Base-by-base conservation (phyloP, 2,113 vertebrate genomes). In the Semnopithecus entellus region DNA sequence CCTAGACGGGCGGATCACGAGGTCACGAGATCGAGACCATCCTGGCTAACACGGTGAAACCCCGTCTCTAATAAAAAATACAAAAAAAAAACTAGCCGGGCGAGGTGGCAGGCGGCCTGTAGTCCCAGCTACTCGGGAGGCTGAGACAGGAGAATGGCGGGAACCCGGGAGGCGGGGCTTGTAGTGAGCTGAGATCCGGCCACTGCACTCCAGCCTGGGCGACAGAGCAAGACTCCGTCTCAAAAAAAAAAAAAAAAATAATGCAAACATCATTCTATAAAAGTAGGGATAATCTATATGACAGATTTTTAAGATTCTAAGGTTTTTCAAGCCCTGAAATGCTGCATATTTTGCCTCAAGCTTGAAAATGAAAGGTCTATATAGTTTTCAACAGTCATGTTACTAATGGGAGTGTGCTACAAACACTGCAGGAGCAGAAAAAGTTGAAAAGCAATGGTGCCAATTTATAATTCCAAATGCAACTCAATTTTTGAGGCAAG, bases 271-370 rank as follows among this genome's bases (percentile, higher is more conserved):
- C 52, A 91, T 70, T 90, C 73, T 90, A 87, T 23, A 18, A 83
- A 91, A 83, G 35, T 11, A 75, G 50, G 64, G 32, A 66, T 59
- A 70, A 45, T 52, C 12, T 82, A 25, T 61, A 14, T 38, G 40
- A 78, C 59, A 90, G 8, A 52, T 30, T 90, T 59, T 81, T 64
- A 93, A 64, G 43, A 81, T n/a, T 86, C 4, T 96, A 32, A 91
- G n/a, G 30, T 87, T 92, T 94, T 88, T 90, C 23, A 88, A 88
- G 52, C 32, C 86, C n/a, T 97, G 50, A 97, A 94, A 93, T 81
- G 35, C 38, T 86, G 5, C 25, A 48, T 57, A 94, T 87, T 91
- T 94, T 93, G 50, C 61, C 35, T 95, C 32, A 72, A 88, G 48
- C 23, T 81, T 95, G 43, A 90, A 93, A 96, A 75, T 91, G 25